Conservation (phyloP, 2,888 invertebrate genomes). For the Reticulitermes lucifugus region DNA sequence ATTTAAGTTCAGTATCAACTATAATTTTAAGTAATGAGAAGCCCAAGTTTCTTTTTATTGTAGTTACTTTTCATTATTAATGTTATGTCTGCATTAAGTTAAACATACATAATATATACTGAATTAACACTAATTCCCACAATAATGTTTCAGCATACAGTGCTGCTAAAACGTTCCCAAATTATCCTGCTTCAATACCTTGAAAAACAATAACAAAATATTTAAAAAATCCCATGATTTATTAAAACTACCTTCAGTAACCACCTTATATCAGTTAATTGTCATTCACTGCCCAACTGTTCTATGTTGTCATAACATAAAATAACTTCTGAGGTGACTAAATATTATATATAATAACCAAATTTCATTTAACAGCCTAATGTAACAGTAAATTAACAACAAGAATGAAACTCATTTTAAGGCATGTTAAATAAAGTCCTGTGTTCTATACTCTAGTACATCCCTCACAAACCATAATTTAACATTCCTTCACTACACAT, state of each 20-base stretch:
- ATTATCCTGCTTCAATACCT: background rate
- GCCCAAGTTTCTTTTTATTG: background rate
- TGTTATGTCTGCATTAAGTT: background rate
- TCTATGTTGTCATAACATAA: background rate
- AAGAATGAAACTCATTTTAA: background rate
- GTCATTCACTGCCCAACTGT: background rate
- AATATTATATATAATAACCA: no score
- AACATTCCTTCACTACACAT: background rate
- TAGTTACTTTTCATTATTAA: background rate
- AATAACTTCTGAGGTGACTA: no score
- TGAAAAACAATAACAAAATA: background rate
- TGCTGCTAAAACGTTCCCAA: background rate
- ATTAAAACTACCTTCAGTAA: background rate
- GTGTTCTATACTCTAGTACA: background rate
- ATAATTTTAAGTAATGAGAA: background rate
- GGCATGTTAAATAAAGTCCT: background rate
- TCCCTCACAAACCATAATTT: background rate
- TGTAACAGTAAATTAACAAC: no score
- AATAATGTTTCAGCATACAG: background rate
- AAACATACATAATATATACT: background rate
- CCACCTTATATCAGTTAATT: background rate
- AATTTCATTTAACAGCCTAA: no score
- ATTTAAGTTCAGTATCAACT: background rate
- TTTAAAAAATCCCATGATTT: background rate
- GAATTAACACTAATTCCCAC: background rate